Percentiles rank a stretch among this genome's conserved stretches.
Conservation (phyloP, 2,797 vertebrate species). For the Cryptoblepharus egeriae region DNA sequence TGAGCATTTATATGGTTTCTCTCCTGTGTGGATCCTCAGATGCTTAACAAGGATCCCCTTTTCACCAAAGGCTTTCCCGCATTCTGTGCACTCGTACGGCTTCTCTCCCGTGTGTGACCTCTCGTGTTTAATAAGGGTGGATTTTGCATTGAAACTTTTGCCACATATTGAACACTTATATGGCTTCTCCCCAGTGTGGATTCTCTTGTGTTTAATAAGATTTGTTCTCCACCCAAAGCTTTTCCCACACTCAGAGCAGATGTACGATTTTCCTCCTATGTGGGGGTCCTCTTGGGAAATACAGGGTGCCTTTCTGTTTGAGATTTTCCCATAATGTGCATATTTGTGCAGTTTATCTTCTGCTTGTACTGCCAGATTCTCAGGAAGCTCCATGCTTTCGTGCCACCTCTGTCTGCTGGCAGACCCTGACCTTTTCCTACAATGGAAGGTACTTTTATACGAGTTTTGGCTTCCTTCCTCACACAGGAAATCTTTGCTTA, state of each 20-base stretch:
- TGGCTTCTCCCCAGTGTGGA: not conserved
- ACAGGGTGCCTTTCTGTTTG: not conserved
- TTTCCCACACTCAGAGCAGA: constrained; percentile 1
- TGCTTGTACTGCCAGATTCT: not conserved
- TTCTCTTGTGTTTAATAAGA: not conserved
- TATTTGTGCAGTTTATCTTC: not conserved
- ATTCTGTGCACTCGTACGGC: not conserved
- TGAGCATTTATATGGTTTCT: constrained; percentile 17
- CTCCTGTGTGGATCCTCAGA: not conserved
- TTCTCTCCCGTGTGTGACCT: not conserved
- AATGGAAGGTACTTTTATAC: not conserved
- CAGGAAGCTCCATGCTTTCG: not conserved
- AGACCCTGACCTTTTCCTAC: not conserved
- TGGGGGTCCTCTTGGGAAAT: not conserved
- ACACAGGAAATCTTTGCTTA: not conserved
- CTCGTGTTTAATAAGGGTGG: constrained; percentile 6
- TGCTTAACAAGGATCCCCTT: not conserved
- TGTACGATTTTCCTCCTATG: not conserved
- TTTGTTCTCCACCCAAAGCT: not conserved
- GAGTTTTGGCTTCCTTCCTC: not conserved
- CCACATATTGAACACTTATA: not conserved
- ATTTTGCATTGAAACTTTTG: constrained; percentile 6
- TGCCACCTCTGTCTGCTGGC: not conserved
- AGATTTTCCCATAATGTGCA: not conserved
- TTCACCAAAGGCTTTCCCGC: not conserved